Conservation (phyloP, 1,140 invertebrate genomes). For the Drosophila bocki region DNA sequence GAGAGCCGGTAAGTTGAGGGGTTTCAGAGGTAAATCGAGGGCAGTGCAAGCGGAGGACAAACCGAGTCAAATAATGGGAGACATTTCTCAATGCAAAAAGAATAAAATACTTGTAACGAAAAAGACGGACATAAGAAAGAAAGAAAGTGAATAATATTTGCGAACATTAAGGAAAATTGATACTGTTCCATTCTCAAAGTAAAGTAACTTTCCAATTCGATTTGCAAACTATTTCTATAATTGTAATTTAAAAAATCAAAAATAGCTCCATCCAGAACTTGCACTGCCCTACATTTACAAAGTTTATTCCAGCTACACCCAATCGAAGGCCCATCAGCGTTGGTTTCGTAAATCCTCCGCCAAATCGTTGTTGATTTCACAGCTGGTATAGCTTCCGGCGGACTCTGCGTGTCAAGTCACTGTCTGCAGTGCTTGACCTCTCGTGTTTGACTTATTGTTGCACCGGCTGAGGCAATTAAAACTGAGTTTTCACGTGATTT, state of each 20-base stretch:
- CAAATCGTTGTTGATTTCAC: slow-evolving; percentile 26
- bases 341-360: slow-evolving; percentile 20
- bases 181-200: neutral
- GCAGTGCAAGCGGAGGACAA: slow-evolving; percentile 30
- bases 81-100: neutral
- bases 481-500: slow-evolving; percentile 26
- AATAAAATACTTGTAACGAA: neutral
- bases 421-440: slow-evolving; percentile 34
- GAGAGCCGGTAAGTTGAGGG: slow-evolving; percentile 92
- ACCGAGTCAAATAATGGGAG: no score
- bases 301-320: slow-evolving; percentile 39
- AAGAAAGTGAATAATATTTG: no score
- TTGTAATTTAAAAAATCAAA: neutral
- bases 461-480: slow-evolving; percentile 38
- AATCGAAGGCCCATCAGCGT: slow-evolving; percentile 46
- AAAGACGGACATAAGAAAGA: no score
- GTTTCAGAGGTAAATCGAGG: slow-evolving; percentile 44
- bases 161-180: neutral
- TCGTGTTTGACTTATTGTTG: slow-evolving; percentile 43
- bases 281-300: slow-evolving; percentile 51
- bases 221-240: neutral
- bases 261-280: slow-evolving; percentile 14
- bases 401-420: slow-evolving; percentile 37
- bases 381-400: slow-evolving; percentile 11
- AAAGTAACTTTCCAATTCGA: no score